Evolutionary conservation across 2,888 invertebrate genomes (phyloP), one percentile per base, ranked within the genome.

Genomic region (Thera britannica): DNA sequence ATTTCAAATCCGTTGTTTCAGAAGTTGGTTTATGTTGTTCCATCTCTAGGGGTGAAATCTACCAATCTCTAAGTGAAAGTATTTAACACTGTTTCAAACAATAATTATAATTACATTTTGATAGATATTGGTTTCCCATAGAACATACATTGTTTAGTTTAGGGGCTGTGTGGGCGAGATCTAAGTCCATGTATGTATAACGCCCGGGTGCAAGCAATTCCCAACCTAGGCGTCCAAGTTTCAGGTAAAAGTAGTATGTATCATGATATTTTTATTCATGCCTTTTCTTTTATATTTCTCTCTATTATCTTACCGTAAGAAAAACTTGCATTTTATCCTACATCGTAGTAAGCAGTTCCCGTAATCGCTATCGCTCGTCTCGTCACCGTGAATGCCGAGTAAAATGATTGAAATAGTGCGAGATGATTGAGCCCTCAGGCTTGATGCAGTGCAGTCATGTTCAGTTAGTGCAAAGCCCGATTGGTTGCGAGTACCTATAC

Each of bases 401-500:
- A 48, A 44, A 12, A 48, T 61, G 62, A 63, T 60, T 68, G 67
- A 67, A 66, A 70, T 68, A 52, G 68, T 64, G 62, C 73, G 65
- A 71, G 67, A 73, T 79, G 81, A 81, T 81, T 79, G 77, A 70
- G 72, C 77, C 77, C 74, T 72, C 65, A 74, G 83, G 79, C 79
- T 73, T 46, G 67, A 73, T 73, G 75, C 52, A 46, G 9, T 72
- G 70, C 76, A 72, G 44, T 46, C 2, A 72, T 72, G 65, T 69
- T 73, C 76, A 66, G 73, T 74, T 74, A 79, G 79, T 77, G 77
- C 72, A 78, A 79, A 78, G 74, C 44, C 44, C 44, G 44, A 46
- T 46, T 46, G 44, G 44, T 9, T 46, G 44, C 44, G 44, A 46
- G 44, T 46, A 44, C 44, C 44, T n/a, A 46, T 41, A 9, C 44